Percentiles rank a stretch among this genome's conserved stretches.
Evolutionary conservation across 2,113 vertebrate species (phyloP).

Genomic region (Brachyhypopomus gauderio): DNA sequence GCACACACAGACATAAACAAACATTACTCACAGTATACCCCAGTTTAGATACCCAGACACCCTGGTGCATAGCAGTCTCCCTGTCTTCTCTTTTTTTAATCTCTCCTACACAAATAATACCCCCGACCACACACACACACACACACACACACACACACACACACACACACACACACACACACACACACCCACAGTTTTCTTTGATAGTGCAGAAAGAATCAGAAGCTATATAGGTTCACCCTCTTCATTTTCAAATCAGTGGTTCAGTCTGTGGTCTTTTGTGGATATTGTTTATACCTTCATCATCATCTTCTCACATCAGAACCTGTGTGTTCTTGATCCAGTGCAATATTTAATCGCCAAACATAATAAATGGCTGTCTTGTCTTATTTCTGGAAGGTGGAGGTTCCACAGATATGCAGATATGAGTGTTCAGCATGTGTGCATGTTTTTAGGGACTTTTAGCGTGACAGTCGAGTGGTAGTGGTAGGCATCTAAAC

Average conservation of each 20-base stretch:
- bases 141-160: not conserved
- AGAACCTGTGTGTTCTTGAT: conserved; percentile 3
- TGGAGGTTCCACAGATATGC: conserved; percentile 22
- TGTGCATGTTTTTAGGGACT: not conserved
- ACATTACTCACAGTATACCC: conserved; percentile 15
- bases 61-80: conserved; percentile 10
- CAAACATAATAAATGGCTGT: not conserved
- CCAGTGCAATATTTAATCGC: conserved; percentile 3
- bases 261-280: not conserved
- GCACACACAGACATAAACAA: conserved; percentile 25
- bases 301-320: conserved; percentile 34
- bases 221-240: not conserved
- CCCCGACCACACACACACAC: not conserved
- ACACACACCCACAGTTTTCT: not conserved
- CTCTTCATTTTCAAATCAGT: not conserved
- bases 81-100: not conserved
- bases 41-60: conserved; percentile 31
- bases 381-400: not conserved
- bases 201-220: not conserved
- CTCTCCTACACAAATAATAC: not conserved
- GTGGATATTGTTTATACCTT: conserved; percentile 6
- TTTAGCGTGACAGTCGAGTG: not conserved
- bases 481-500: not conserved
- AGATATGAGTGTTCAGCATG: not conserved
- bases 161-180: not conserved